phyloP scores from a whole-genome alignment of 2,888 invertebrate genomes.

The Andrena fulva region DNA sequence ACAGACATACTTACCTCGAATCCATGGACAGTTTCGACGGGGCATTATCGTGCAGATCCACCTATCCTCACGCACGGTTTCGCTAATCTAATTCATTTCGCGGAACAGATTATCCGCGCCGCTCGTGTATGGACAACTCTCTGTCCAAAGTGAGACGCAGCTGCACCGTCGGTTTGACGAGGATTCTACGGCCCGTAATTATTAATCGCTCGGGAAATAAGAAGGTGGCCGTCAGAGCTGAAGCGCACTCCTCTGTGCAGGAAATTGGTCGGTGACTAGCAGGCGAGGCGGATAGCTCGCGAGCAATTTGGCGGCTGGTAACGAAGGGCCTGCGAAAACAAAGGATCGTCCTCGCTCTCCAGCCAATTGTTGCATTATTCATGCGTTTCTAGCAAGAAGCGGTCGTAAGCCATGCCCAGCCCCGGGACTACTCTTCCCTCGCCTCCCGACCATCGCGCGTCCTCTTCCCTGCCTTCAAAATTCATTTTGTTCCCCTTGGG shows the following conservation, averaged over 20 bases:
- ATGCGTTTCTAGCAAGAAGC: slow-evolving; percentile 78
- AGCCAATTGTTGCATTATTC: slow-evolving; percentile 78
- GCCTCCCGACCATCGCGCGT: slow-evolving; percentile 43
- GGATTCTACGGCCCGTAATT: slow-evolving; percentile 69
- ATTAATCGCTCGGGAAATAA: slow-evolving; percentile 72
- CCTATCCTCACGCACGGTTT: slow-evolving; percentile 30
- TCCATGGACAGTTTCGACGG: not conserved
- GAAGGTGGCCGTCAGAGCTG: slow-evolving; percentile 19
- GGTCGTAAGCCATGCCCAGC: slow-evolving; percentile 71
- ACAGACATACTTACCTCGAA: not conserved
- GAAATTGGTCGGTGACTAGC: slow-evolving; percentile 73
- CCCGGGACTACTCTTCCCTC: slow-evolving; percentile 65
- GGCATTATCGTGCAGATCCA: slow-evolving; percentile 20
- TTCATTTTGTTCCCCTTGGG: slow-evolving; percentile 74
- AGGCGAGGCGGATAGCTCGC: slow-evolving; percentile 72
- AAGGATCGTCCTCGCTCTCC: slow-evolving; percentile 72
- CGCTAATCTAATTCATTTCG: slow-evolving; percentile 57
- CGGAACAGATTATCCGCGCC: slow-evolving; percentile 55
- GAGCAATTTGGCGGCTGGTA: slow-evolving; percentile 81
- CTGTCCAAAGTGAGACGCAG: slow-evolving; percentile 64
- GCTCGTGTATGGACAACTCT: slow-evolving; percentile 33
- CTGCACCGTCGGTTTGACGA: slow-evolving; percentile 63
- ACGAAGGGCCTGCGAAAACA: slow-evolving; percentile 79
- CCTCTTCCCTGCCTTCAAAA: slow-evolving; percentile 64
- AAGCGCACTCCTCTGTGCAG: slow-evolving; percentile 34